phyloP scores from a whole-genome alignment of 1,140 invertebrate species.

The Drosophila ambigua region DNA sequence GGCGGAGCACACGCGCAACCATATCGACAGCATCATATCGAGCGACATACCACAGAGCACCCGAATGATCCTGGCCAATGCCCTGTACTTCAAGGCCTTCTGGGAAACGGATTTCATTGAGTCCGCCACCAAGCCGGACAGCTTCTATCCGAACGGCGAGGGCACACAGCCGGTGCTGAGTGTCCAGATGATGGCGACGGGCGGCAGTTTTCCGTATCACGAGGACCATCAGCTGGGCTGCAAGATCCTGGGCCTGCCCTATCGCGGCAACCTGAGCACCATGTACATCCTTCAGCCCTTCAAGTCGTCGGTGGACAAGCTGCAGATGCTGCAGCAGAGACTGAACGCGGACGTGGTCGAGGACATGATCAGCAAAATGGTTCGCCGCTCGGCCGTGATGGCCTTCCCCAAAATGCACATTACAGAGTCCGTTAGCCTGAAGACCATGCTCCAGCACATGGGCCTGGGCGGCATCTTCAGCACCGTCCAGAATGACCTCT shows the following conservation, averaged over 20 bases:
- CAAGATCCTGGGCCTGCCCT: slow-evolving; percentile 89
- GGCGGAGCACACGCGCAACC: slow-evolving; percentile 86
- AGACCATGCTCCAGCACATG: slow-evolving; percentile 84
- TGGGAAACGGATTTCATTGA: slow-evolving; percentile 89
- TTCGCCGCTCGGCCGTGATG: slow-evolving; percentile 84
- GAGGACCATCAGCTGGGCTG: slow-evolving; percentile 78
- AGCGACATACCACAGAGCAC: slow-evolving; percentile 85
- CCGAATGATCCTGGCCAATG: slow-evolving; percentile 88
- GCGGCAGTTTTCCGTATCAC: slow-evolving; percentile 74
- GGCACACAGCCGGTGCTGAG: slow-evolving; percentile 83
- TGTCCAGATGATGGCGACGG: slow-evolving; percentile 88
- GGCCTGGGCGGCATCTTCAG: slow-evolving; percentile 87
- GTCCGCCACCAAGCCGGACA: slow-evolving; percentile 84
- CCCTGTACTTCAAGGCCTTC: slow-evolving; percentile 90
- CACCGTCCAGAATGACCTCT: slow-evolving; percentile 85
- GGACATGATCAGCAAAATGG: slow-evolving; percentile 84
- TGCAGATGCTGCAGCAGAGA: slow-evolving; percentile 84
- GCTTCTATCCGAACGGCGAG: slow-evolving; percentile 84
- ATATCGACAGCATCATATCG: slow-evolving; percentile 87
- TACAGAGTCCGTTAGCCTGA: slow-evolving; percentile 85
- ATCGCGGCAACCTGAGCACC: slow-evolving; percentile 86
- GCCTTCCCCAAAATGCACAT: slow-evolving; percentile 89
- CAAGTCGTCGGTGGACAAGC: slow-evolving; percentile 83
- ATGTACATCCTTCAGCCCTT: slow-evolving; percentile 90
- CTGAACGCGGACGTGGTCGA: slow-evolving; percentile 85